Evolutionary conservation across 2,113 vertebrate species (phyloP), one percentile per base, ranked within the genome.

Genomic region (Danionella cerebrum): DNA sequence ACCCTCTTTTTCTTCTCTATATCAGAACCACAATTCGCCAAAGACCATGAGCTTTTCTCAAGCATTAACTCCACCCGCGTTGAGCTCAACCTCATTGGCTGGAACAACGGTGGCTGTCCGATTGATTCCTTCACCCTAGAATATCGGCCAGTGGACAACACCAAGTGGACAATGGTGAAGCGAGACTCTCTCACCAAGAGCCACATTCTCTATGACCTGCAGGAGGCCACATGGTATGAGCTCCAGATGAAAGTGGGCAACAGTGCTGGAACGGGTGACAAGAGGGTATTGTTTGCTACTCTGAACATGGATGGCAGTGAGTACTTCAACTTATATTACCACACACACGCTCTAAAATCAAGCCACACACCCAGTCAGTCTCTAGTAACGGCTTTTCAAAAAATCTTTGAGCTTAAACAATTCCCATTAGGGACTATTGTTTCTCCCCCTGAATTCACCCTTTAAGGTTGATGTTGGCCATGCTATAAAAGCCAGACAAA

Each of bases 21-120:
- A 29, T 67, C 80, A 99, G 97, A 99, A 59, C 97, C 97, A 5
- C 97, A 99, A 79, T 98, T 98, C 83, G 94, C 94, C 16, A 99
- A 98, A 87, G 97, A 99, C 70, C 96, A 98, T 9, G 97, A 99
- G 64, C 91, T 99, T 67, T 97, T 97, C 39, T 90, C 94, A 83
- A 98, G 94, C 80, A 90, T 97, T 78, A 99, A 99, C 81, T 95
- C 89, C 71, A 95, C 94, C 0, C 86, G 94, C 0, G 95, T 94
- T 69, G 82, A 87, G 66, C 89, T 99, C 65, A 98, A 95, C 82
- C 89, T 99, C 70, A 91, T 94, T 1, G 96, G 96, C 74, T 99
- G 96, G 96, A 97, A 97, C 53, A 97, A 99, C 0, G 97, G 97
- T 0, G 97, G 97, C 78, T 99, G 97, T 67, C 94, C 96, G 14